phyloP scores from a whole-genome alignment of 2,797 vertebrate species.

The Smutsia temminckii region DNA sequence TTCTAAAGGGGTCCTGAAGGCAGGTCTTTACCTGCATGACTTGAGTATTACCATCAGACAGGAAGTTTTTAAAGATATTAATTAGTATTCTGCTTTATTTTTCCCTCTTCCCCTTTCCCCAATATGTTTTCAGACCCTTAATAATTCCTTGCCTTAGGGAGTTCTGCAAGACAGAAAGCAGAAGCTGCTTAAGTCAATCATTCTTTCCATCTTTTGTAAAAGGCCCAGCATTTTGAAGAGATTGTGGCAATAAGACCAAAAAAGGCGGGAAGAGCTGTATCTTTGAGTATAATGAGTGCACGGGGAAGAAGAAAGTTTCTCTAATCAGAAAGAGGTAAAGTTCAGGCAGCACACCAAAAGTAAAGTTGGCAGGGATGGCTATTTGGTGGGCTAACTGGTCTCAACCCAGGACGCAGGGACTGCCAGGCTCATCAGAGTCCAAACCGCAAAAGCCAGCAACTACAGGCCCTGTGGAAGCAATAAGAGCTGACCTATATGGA shows the following conservation, averaged over 20 bases:
- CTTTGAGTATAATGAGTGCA: not conserved
- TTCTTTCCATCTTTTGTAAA: not conserved
- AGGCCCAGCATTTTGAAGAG: not conserved
- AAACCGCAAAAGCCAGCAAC: not conserved
- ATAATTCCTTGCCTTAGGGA: not conserved
- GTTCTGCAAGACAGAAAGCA: not conserved
- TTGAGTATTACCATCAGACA: not conserved
- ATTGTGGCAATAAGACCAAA: not conserved
- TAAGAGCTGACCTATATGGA: not conserved
- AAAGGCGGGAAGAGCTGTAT: not conserved
- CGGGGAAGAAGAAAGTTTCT: not conserved
- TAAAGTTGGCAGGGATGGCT: not conserved
- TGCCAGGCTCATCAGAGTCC: not conserved
- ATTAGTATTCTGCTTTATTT: conserved; percentile 24
- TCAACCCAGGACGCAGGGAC: not conserved
- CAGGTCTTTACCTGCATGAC: not conserved
- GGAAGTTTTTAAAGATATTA: not conserved
- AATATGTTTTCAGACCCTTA: not conserved
- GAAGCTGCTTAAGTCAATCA: not conserved
- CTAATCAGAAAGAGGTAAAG: not conserved
- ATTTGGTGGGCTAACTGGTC: not conserved
- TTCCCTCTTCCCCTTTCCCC: not conserved
- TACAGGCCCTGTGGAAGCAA: not conserved
- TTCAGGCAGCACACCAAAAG: not conserved
- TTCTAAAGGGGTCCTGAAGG: not conserved